These are phyloP conservation scores for Rhinichthys osculus DNA, from an alignment of 2,797 vertebrate genomes.

Conservation along the genomic window DNA sequence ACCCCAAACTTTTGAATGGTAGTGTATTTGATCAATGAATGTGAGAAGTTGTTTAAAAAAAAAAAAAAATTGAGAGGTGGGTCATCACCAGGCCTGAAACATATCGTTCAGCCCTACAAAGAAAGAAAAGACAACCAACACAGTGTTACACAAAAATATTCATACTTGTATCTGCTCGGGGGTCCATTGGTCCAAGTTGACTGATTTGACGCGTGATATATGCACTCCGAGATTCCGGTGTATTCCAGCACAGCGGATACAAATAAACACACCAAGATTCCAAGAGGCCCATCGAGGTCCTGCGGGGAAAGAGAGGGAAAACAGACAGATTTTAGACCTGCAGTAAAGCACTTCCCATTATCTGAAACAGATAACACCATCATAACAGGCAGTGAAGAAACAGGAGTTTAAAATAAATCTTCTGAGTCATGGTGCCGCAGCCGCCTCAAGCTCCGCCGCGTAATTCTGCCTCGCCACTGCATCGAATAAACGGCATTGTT, in stretches of 20 bases:
- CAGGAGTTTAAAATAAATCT: slow-evolving; percentile 43
- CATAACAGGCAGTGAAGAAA: slow-evolving; percentile 45
- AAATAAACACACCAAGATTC: slow-evolving; percentile 99
- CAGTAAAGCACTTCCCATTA: slow-evolving; percentile 34
- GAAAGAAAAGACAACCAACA: neutral
- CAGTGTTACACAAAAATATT: slow-evolving; percentile 4
- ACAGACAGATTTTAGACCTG: slow-evolving; percentile 28
- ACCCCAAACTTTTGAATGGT: neutral
- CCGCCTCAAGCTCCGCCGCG: neutral
- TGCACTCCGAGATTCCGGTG: slow-evolving; percentile 98
- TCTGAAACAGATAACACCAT: slow-evolving; percentile 37
- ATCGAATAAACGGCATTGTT: slow-evolving; percentile 12
- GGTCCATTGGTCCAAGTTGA: slow-evolving; percentile 99
- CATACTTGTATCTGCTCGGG: slow-evolving; percentile 95
- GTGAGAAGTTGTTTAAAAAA: neutral
- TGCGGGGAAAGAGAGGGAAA: slow-evolving; percentile 63
- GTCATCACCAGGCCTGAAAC: neutral
- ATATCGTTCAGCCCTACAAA: neutral
- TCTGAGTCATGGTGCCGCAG: slow-evolving; percentile 55
- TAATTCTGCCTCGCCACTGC: slow-evolving; percentile 1
- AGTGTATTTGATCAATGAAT: neutral
- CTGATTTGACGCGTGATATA: slow-evolving; percentile 98
- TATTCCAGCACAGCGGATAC: slow-evolving; percentile 98
- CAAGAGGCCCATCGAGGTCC: slow-evolving; percentile 99
- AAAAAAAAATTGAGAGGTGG: neutral